Conservation (phyloP, 2,113 vertebrate species). For the Megalops atlanticus region DNA sequence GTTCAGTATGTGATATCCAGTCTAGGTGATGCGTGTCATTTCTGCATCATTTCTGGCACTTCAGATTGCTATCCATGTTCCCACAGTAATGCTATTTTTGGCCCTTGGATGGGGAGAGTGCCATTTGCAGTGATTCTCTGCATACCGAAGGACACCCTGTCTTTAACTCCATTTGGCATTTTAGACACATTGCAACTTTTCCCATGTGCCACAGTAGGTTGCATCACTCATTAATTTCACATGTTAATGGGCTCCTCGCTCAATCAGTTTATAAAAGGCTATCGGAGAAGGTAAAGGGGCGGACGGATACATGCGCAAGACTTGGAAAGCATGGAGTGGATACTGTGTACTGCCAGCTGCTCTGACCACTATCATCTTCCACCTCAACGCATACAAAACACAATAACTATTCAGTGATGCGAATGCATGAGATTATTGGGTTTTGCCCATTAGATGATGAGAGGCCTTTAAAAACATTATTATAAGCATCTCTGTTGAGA, state of each 20-base stretch:
- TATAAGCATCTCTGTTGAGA: background rate
- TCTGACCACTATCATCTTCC: background rate
- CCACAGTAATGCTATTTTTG: background rate
- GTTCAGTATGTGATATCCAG: no score
- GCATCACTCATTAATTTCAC: slow-evolving; percentile 39
- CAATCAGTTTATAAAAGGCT: slow-evolving; percentile 45
- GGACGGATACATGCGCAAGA: background rate
- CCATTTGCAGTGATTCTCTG: slow-evolving; percentile 35
- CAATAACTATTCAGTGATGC: background rate
- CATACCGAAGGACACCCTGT: slow-evolving; percentile 30
- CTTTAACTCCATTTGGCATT: slow-evolving; percentile 26
- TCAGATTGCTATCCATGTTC: background rate
- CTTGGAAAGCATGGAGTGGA: background rate
- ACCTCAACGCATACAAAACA: background rate
- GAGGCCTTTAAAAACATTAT: background rate
- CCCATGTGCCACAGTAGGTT: slow-evolving; percentile 18
- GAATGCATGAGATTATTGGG: background rate
- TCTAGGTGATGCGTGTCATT: background rate
- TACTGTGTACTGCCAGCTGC: background rate
- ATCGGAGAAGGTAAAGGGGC: slow-evolving; percentile 20
- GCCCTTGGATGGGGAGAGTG: slow-evolving; percentile 23
- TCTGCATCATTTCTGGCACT: background rate
- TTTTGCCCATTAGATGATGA: background rate
- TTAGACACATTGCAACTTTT: slow-evolving; percentile 27
- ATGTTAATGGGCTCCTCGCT: slow-evolving; percentile 45